Percentiles rank a stretch among this genome's conserved stretches.
phyloP scores from a whole-genome alignment of 2,888 invertebrate species.

The Drosophila setosimentum region DNA sequence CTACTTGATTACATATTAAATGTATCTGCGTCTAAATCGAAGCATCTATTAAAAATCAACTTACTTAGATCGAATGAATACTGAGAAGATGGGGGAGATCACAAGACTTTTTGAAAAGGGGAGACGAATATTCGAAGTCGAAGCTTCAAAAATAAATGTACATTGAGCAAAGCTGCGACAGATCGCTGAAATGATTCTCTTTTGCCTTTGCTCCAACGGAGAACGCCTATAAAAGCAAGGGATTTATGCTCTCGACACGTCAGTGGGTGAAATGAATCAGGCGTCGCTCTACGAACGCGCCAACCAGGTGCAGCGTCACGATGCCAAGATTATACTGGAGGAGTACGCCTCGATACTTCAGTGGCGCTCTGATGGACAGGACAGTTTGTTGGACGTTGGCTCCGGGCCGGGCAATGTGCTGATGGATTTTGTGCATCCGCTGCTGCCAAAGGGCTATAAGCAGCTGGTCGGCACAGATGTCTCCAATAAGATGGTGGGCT shows the following conservation, averaged over 20 bases:
- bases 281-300: constrained; percentile 89
- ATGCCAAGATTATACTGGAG: constrained; percentile 88
- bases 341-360: constrained; percentile 87
- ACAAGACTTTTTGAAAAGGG: neutral
- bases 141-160: constrained; percentile 68
- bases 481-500: constrained; percentile 90
- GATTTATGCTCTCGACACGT: constrained; percentile 27
- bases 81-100: neutral
- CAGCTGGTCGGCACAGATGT: constrained; percentile 89
- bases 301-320: constrained; percentile 89
- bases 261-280: constrained; percentile 86
- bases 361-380: constrained; percentile 86
- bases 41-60: neutral
- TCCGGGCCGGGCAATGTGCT: constrained; percentile 91
- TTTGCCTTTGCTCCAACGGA: constrained; percentile 13
- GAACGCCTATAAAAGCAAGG: constrained; percentile 58
- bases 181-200: constrained; percentile 27
- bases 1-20: neutral
- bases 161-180: constrained; percentile 18
- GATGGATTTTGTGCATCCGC: constrained; percentile 88
- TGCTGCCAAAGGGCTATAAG: constrained; percentile 87
- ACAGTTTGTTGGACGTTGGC: constrained; percentile 89
- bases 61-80: neutral
- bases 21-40: neutral
- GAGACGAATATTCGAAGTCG: neutral